Evolutionary conservation across 1,140 invertebrate species (phyloP).

Genomic region (Zaprionus vittiger): DNA sequence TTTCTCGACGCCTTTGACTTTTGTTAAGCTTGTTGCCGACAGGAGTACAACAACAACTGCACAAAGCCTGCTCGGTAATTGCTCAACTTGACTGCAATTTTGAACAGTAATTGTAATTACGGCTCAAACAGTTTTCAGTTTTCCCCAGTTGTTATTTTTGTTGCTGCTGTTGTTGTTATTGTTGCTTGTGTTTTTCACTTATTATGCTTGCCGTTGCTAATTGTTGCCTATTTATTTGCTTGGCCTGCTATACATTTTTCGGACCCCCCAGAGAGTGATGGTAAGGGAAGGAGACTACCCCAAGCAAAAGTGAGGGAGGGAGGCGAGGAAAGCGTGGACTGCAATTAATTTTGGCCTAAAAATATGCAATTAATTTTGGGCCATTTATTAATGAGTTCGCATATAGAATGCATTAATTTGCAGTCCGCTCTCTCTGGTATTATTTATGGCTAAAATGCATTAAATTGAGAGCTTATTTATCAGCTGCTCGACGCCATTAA

Average conservation of each 20-base stretch:
- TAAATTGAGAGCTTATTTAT: conserved; percentile 77
- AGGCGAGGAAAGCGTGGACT: neutral
- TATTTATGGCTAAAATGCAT: conserved; percentile 80
- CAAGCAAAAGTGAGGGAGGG: no score
- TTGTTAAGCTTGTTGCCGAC: conserved; percentile 31
- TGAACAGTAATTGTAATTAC: conserved; percentile 60
- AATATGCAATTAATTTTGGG: conserved; percentile 71
- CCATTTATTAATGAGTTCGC: conserved; percentile 73
- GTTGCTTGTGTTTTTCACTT: conserved; percentile 19
- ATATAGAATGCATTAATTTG: conserved; percentile 70
- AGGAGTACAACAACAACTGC: conserved; percentile 46
- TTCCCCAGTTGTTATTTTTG: neutral
- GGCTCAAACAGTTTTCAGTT: conserved; percentile 25
- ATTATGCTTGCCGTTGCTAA: conserved; percentile 5
- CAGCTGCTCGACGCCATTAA: conserved; percentile 74
- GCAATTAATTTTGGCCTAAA: conserved; percentile 55
- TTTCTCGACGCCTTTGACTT: neutral
- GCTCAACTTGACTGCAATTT: conserved; percentile 56
- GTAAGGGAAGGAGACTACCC: no score
- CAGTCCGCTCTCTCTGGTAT: conserved; percentile 41
- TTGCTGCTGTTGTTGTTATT: neutral
- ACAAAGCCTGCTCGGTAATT: conserved; percentile 49
- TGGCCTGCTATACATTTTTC: conserved; percentile 19
- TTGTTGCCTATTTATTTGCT: conserved; percentile 50
- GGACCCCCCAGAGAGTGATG: neutral